These are phyloP conservation scores for Lepidocyrtoides sp. DNA, from an alignment of 2,888 invertebrate species.

Conservation along the genomic window DNA sequence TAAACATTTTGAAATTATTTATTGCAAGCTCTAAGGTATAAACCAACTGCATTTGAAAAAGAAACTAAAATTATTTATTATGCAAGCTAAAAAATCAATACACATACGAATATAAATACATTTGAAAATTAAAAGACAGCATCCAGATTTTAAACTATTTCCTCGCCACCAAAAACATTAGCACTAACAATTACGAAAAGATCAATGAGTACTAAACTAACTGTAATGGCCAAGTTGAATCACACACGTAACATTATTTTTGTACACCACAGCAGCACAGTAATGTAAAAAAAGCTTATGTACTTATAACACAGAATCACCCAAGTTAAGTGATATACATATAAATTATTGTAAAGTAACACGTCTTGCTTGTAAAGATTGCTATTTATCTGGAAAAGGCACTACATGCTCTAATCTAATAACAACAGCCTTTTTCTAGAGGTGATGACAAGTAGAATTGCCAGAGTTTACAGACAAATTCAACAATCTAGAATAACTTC, in stretches of 20 bases:
- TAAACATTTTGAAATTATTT: slow-evolving; percentile 16
- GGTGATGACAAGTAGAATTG: slow-evolving; percentile 78
- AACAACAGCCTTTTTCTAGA: slow-evolving; percentile 60
- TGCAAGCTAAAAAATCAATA: background rate
- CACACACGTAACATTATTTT: background rate
- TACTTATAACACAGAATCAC: background rate
- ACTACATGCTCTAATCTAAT: slow-evolving; percentile 42
- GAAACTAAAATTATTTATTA: background rate
- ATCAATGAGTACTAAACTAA: slow-evolving; percentile 5
- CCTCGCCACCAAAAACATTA: background rate
- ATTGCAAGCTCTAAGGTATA: background rate
- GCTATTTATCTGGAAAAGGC: slow-evolving; percentile 63
- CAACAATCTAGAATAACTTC: slow-evolving; percentile 33
- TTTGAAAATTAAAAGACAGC: background rate
- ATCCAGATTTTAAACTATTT: background rate
- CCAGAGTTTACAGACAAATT: slow-evolving; percentile 59
- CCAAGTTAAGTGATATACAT: background rate
- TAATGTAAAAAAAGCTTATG: background rate
- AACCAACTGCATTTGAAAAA: background rate
- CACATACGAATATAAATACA: background rate
- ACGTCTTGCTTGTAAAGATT: background rate
- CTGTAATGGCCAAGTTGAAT: background rate
- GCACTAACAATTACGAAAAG: background rate
- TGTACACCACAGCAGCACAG: background rate
- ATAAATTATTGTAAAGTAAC: background rate